Evolutionary conservation across 2,888 invertebrate genomes (phyloP), one percentile per base, ranked within the genome.

Genomic region (Furcula furcula): DNA sequence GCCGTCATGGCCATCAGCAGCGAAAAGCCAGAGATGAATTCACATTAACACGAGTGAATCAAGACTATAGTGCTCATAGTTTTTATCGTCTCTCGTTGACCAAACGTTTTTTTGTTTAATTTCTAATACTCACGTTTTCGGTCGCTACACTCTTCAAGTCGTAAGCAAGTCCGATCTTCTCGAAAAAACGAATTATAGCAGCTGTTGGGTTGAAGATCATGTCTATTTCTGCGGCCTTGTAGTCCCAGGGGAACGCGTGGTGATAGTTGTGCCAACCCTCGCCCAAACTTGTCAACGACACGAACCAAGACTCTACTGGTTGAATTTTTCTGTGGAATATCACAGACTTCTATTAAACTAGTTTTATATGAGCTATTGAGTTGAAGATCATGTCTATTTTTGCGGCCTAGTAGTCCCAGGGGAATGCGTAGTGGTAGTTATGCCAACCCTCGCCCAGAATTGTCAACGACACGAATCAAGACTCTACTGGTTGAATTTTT

Each of bases 181-280:
- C 92, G 39, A 91, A 88, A 30, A 89, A 70, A 51, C 92, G 91
- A 29, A 95, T 93, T 27, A 94, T 66, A 2, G 75, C 69, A 0
- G 93, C 92, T 0, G 94, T 92, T 2, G 89, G 56, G 57, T 93
- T 94, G 55, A 90, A 83, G 48, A 86, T 90, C 61, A 76, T 82
- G n/a, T 94, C 94, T 7, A 94, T 82, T 73, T 97, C 97, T 7
- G 96, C 94, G 27, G 97, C 94, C 65, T 95, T 94, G 89, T 97
- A 97, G 75, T 97, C 97, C 93, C 95, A 96, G 0, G 97, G 97
- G 80, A 97, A 97, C 0, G 94, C 92, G 71, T 97, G 97, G 67
- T 97, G 97, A 77, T 96, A 97, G 81, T 97, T 97, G 84, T 97
- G 97, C 94, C 95, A 97, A 1, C 97, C 97, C 75, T 96, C 96